Evolutionary conservation across 92 coral and sea anemone species (phyloP).

Genomic region (Phenganax subtilis): DNA sequence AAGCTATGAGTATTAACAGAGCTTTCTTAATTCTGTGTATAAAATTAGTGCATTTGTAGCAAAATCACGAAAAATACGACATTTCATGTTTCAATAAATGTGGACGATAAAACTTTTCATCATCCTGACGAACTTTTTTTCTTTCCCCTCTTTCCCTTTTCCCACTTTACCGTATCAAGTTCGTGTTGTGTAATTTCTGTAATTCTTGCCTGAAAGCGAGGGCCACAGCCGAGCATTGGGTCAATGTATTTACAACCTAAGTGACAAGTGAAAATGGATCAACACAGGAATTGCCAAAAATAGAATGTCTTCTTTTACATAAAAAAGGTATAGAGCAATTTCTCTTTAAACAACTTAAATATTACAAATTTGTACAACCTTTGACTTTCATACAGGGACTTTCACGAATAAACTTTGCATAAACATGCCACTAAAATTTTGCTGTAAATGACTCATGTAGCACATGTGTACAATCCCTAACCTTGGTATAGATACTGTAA

Average conservation of each 20-base stretch:
- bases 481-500: too few relatives aligned
- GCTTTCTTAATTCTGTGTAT: not conserved
- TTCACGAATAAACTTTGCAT: too few relatives aligned
- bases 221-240: conserved; percentile 74
- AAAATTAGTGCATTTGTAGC: not conserved
- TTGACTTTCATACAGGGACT: too few relatives aligned
- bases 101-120: not conserved
- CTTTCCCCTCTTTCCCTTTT: conserved; percentile 73
- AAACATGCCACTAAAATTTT: too few relatives aligned
- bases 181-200: conserved; percentile 90
- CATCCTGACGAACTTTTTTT: conserved; percentile 60
- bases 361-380: too few relatives aligned
- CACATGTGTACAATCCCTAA: too few relatives aligned
- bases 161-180: conserved; percentile 85
- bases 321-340: too few relatives aligned
- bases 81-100: not conserved
- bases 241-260: conserved; percentile 77
- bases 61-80: not conserved
- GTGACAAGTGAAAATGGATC: not conserved
- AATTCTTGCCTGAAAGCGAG: conserved; percentile 81
- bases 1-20: not conserved
- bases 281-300: not conserved
- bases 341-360: too few relatives aligned
- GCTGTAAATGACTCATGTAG: too few relatives aligned
- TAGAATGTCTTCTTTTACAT: too few relatives aligned